These are phyloP conservation scores for Pterobdella sp. DNA, from an alignment of 2,888 invertebrate species.

Conservation along the genomic window DNA sequence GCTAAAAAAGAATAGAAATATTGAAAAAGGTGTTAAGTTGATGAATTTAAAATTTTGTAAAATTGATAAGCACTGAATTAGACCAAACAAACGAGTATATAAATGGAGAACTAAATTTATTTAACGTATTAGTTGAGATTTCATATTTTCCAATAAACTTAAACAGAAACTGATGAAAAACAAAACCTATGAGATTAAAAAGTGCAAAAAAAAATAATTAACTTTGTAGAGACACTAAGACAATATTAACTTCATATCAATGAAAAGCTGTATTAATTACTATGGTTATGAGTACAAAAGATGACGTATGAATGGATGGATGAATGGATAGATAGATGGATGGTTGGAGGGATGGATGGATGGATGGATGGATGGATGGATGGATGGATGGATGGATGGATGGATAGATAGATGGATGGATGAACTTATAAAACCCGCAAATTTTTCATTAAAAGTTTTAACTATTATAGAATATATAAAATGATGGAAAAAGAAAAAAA, in stretches of 20 bases:
- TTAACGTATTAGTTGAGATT: too few relatives aligned
- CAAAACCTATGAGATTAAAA: background rate
- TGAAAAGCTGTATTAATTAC: slow-evolving; percentile 11
- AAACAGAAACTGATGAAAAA: background rate
- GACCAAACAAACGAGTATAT: background rate
- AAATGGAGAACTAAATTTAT: background rate
- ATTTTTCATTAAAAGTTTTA: too few relatives aligned
- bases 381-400: slow-evolving; percentile 7
- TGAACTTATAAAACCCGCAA: background rate
- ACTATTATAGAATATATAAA: too few relatives aligned
- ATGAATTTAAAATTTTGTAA: background rate
- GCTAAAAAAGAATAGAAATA: background rate
- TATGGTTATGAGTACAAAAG: background rate
- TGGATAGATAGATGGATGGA: background rate
- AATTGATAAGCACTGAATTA: background rate
- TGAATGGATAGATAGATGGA: background rate
- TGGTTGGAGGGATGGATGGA: background rate
- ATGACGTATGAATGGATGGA: background rate
- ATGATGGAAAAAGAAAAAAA: too few relatives aligned
- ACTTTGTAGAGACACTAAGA: background rate
- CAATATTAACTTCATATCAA: slow-evolving; percentile 8
- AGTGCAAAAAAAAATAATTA: background rate
- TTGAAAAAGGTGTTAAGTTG: background rate
- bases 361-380: background rate
- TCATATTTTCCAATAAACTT: too few relatives aligned